Percentiles rank a stretch among this genome's conserved stretches.
phyloP scores from a whole-genome alignment of 2,113 vertebrate species.

The Trogon surrucura region DNA sequence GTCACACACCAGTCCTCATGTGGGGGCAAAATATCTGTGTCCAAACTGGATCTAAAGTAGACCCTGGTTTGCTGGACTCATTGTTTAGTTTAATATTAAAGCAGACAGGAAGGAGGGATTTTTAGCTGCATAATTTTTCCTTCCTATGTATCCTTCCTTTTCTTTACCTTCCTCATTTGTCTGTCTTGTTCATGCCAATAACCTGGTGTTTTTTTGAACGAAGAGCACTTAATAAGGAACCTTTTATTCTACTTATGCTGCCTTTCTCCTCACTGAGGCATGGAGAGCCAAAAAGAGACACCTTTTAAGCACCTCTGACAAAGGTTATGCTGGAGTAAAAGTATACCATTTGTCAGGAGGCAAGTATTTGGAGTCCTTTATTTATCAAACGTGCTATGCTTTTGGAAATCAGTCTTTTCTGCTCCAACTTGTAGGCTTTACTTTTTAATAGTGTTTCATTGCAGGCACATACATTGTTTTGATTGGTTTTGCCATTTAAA shows the following conservation, averaged over 20 bases:
- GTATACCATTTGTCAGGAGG: background rate
- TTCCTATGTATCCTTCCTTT: background rate
- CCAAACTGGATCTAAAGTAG: background rate
- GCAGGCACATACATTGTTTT: background rate
- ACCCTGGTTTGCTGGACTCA: background rate
- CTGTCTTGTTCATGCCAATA: background rate
- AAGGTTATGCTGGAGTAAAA: background rate
- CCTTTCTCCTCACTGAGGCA: background rate
- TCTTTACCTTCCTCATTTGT: background rate
- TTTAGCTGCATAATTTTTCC: background rate
- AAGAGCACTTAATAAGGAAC: background rate
- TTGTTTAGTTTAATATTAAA: background rate
- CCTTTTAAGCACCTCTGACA: background rate
- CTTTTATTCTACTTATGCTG: background rate
- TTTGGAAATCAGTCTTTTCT: background rate
- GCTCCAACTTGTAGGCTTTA: background rate
- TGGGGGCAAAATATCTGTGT: background rate
- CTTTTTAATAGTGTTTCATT: background rate
- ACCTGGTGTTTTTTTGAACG: background rate
- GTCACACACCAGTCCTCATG: background rate
- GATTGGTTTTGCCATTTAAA: background rate
- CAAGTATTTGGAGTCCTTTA: background rate
- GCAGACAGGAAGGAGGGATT: background rate
- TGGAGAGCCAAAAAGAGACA: background rate
- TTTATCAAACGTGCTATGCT: background rate